Base-by-base conservation (phyloP, 2,797 vertebrate genomes). In the Podargus strigoides region DNA sequence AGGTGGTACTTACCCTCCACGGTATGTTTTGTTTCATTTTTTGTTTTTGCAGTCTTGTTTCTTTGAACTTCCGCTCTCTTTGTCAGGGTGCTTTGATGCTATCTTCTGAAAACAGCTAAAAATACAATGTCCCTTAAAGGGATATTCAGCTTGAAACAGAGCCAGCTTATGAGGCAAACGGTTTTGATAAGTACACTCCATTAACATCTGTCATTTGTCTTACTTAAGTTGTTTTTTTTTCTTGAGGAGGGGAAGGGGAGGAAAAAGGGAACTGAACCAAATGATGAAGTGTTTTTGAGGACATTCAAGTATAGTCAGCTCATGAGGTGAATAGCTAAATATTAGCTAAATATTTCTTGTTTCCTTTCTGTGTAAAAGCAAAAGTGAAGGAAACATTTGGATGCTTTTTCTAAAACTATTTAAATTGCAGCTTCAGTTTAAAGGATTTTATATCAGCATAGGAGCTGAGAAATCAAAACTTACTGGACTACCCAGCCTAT, bases 1-100 rank as follows among this genome's bases (percentile, higher is more conserved):
- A 67, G 97, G 98, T 44, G 98, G 98, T 63, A 96, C 97, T 94
- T 98, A 98, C 50, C 97, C 98, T 77, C 98, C 98, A 34, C 98
- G 98, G 98, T 98, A 97, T 2, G 97, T 97, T 34, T 55, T 21
- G 24, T 46, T 44, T 62, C 12, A 21, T 42, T 58, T 55, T 64
- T 41, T 36, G n/a, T 30, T 8, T 80, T 77, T 59, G 44, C 36
- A 72, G 21, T 30, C 28, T 37, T 14, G 1, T 30, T 10, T 37
- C 49, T 92, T 66, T 37, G 41, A 78, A 49, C 32, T 56, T 85
- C 26, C 1, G 1, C 46, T 75, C 14, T 76, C 34, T 36, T 55
- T 4, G 3, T 42, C n/a, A 3, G 5, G 20, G 4, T 36, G 72
- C 59, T 81, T 32, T 21, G 16, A 22, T 52, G 53, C 36, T 83